Base-by-base conservation (phyloP, 1,140 invertebrate genomes). In the Nasonia vitripennis region DNA sequence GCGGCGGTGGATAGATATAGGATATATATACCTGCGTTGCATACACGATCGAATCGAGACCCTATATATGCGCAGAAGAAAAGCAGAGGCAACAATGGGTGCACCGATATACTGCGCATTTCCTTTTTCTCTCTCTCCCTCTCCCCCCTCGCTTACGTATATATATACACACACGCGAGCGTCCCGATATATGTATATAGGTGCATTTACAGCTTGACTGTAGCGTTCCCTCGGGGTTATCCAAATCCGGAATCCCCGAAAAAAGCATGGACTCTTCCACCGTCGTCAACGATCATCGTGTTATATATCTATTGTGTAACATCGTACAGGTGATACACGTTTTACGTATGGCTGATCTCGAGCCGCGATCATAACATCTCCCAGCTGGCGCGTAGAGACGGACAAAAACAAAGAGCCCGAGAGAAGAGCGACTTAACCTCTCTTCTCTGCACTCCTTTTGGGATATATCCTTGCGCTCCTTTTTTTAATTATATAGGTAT, bases 61-160 rank as follows among this genome's bases (percentile, higher is more conserved):
- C 17, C 6, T n/a, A n/a, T 62, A n/a, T 62, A 62, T 62, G 55
- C 17, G 17, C 70, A 77, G 17, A 45, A 78, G 67, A 78, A 78
- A 7, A 78, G 27, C 23, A 67, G 31, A 78, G 11, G 14, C 6
- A 78, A 78, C 77, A 78, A 78, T 78, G 75, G 41, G 37, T 78
- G 45, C 45, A 62, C 20, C 17, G 77, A 37, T 51, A 51, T 78
- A 78, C 51, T 78, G 51, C 77, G 77, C 77, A 67, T 67, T 78
- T 67, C 51, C 75, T 78, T 78, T 31, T 78, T 78, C 41, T 51
- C 45, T 31, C 77, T 78, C 45, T 34, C 48, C 27, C 77, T 20
- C 77, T 34, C 77, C 51, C 27, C 77, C 23, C 75, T 23, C 75
- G 62, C 12, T 0, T 27, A 2, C 4, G 20, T 62, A n/a, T 62